phyloP scores from a whole-genome alignment of 2,888 invertebrate genomes.

The Drosophila affinis region DNA sequence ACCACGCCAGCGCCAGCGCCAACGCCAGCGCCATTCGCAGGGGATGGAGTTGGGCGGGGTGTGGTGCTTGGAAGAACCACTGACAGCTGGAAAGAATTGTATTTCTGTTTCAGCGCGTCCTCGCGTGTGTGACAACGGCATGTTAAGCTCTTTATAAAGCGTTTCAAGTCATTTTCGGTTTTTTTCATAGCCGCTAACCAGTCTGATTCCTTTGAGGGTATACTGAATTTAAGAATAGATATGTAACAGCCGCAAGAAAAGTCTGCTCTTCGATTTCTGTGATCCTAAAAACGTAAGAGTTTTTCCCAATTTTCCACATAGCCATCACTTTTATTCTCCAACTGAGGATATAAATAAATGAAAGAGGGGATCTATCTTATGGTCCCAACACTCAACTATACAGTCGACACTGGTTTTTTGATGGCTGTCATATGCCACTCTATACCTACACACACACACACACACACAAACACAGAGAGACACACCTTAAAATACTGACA shows the following conservation, averaged over 20 bases:
- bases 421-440: slow-evolving; percentile 47
- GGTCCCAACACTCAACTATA: not conserved
- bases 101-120: slow-evolving; percentile 46
- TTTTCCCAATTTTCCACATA: not conserved
- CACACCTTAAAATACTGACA: slow-evolving; percentile 40
- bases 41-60: slow-evolving; percentile 22
- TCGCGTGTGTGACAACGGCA: slow-evolving; percentile 61
- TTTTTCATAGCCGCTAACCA: slow-evolving; percentile 11
- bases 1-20: slow-evolving; percentile 1
- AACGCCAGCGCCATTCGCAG: slow-evolving; percentile 16
- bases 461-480: slow-evolving; percentile 12
- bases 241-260: too few species aligned
- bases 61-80: slow-evolving; percentile 13
- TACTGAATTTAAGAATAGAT: not conserved
- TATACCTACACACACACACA: not conserved
- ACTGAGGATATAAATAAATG: not conserved
- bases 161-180: slow-evolving; percentile 60
- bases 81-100: slow-evolving; percentile 46
- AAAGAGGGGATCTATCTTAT: not conserved
- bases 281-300: not conserved
- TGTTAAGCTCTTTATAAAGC: slow-evolving; percentile 78
- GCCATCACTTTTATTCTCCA: too few species aligned
- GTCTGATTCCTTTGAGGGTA: not conserved
- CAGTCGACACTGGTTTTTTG: not conserved
- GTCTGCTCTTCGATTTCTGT: too few species aligned